phyloP scores from a whole-genome alignment of 2,113 vertebrate genomes.

The Oceanites oceanicus region DNA sequence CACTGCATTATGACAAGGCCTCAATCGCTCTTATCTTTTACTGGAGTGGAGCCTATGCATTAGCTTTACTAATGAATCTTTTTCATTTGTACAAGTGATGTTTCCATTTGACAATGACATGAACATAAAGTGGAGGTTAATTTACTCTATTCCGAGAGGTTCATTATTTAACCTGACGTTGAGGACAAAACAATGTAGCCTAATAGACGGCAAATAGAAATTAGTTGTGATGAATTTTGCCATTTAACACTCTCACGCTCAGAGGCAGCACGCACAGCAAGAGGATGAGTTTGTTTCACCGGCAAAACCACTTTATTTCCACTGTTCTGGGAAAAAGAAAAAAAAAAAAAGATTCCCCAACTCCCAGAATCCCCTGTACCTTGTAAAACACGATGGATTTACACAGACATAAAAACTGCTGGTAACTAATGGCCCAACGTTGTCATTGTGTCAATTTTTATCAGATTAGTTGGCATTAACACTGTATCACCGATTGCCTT shows the following conservation, averaged over 20 bases:
- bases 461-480: conserved; percentile 67
- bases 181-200: conserved; percentile 82
- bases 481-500: conserved; percentile 62
- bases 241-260: conserved; percentile 74
- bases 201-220: conserved; percentile 84
- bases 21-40: conserved; percentile 77
- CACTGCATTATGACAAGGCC: conserved; percentile 75
- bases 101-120: conserved; percentile 85
- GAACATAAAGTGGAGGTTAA: conserved; percentile 86
- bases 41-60: conserved; percentile 73
- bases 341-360: neutral
- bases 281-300: conserved; percentile 11
- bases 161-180: conserved; percentile 85
- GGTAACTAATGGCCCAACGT: conserved; percentile 50
- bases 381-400: conserved; percentile 61
- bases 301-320: conserved; percentile 12
- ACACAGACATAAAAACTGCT: conserved; percentile 62
- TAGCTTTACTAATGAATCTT: conserved; percentile 83
- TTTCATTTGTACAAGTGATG: conserved; percentile 81
- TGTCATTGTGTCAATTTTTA: conserved; percentile 66
- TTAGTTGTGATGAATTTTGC: conserved; percentile 84
- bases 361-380: conserved; percentile 38
- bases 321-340: neutral
- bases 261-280: neutral
- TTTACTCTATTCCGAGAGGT: conserved; percentile 79